Evolutionary conservation across 2,888 invertebrate species (phyloP).

Genomic region (Synanthedon vespiformis): DNA sequence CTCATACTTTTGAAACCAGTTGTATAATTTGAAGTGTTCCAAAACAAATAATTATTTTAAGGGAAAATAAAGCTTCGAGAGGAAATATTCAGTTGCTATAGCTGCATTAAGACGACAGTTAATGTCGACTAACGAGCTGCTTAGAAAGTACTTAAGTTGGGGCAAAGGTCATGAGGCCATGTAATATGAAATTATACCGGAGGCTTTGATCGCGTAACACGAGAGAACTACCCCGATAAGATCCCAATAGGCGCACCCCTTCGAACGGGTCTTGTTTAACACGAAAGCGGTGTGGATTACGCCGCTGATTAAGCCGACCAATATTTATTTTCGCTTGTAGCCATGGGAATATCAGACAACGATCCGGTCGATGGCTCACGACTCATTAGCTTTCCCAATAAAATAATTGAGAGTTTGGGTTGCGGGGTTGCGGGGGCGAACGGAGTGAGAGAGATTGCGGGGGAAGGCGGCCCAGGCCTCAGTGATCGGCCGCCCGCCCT

Average conservation of each 20-base stretch:
- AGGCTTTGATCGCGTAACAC: too few relatives aligned
- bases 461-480: slow-evolving; percentile 36
- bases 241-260: neutral
- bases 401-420: slow-evolving; percentile 66
- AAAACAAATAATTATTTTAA: too few relatives aligned
- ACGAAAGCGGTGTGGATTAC: neutral
- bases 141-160: neutral
- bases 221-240: neutral
- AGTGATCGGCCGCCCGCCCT: slow-evolving; percentile 58
- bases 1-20: too few relatives aligned
- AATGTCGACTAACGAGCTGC: neutral
- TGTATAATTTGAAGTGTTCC: too few relatives aligned
- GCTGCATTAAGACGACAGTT: too few relatives aligned
- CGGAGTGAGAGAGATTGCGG: slow-evolving; percentile 13
- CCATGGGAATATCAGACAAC: slow-evolving; percentile 35
- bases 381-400: slow-evolving; percentile 68
- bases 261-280: neutral
- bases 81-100: too few relatives aligned
- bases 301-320: neutral
- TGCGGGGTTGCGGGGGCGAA: slow-evolving; percentile 26
- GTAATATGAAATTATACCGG: neutral
- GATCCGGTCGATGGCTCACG: slow-evolving; percentile 37
- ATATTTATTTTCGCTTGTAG: slow-evolving; percentile 20
- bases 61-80: too few relatives aligned
- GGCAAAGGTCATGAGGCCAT: neutral